Conservation (phyloP, 2,888 invertebrate species). For the Diarsia mendica region DNA sequence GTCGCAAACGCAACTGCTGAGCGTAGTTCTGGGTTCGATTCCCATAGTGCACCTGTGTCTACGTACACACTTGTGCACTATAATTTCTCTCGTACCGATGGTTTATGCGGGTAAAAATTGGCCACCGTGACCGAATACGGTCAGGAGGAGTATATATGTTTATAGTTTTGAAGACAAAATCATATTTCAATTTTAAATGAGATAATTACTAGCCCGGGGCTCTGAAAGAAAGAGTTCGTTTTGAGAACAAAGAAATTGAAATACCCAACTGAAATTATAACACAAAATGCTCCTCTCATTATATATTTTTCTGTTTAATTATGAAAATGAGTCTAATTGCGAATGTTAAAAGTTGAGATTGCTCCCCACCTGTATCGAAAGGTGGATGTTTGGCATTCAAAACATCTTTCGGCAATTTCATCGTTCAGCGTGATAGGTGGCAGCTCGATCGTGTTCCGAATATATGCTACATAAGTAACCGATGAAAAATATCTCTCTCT, state of each 20-base stretch:
- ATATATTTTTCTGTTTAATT: conserved; percentile 21
- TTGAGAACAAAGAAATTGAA: not conserved
- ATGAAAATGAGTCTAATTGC: conserved; percentile 24
- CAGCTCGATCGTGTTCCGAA: conserved; percentile 50
- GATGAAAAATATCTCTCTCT: conserved; percentile 33
- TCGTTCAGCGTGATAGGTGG: conserved; percentile 47
- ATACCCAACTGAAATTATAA: not conserved
- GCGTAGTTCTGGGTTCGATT: too few relatives aligned
- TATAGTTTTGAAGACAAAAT: too few relatives aligned
- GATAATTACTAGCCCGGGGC: not conserved
- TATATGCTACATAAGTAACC: conserved; percentile 45
- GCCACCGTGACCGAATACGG: too few relatives aligned
- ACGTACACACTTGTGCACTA: too few relatives aligned
- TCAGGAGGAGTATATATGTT: too few relatives aligned
- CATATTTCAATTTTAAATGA: not conserved
- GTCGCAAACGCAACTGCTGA: too few relatives aligned
- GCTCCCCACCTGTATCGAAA: not conserved
- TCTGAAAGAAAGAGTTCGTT: not conserved
- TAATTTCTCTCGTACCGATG: too few relatives aligned
- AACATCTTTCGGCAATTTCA: conserved; percentile 54
- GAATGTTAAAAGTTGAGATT: conserved; percentile 9
- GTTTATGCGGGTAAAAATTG: too few relatives aligned
- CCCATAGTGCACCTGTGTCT: too few relatives aligned
- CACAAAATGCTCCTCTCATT: not conserved
- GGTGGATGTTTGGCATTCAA: conserved; percentile 46